Evolutionary conservation across 2,797 vertebrate species (phyloP).

Genomic region (Platalea minor): DNA sequence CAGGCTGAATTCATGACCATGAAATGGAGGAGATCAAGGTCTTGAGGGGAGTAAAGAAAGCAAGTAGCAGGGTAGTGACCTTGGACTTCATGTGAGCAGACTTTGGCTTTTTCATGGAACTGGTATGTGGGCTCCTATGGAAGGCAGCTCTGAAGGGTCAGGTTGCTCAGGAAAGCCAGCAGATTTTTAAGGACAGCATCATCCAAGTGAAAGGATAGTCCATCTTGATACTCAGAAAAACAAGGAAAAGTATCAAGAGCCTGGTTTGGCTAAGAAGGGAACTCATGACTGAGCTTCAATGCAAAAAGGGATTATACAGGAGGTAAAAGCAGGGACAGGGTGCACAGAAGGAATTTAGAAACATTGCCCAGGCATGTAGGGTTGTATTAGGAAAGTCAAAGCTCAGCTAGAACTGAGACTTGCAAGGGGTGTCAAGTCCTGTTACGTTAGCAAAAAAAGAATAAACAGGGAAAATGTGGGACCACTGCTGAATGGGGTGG

Average conservation of each 20-base stretch:
- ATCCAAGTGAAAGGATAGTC: background rate
- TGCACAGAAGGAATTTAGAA: background rate
- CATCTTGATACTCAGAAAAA: background rate
- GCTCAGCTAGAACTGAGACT: background rate
- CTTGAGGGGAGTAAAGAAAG: background rate
- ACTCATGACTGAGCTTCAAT: background rate
- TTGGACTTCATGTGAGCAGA: background rate
- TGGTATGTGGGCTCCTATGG: background rate
- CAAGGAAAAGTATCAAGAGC: too few relatives aligned
- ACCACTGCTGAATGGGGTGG: background rate
- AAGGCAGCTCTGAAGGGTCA: background rate
- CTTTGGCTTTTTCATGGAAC: background rate
- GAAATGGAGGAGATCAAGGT: background rate
- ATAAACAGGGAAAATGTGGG: background rate
- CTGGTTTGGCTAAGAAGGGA: background rate
- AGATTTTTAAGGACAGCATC: background rate
- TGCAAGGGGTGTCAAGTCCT: background rate
- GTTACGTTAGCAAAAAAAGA: background rate
- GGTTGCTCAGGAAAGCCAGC: background rate
- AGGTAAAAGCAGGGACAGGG: background rate
- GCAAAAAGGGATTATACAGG: background rate
- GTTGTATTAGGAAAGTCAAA: background rate
- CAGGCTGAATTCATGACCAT: background rate
- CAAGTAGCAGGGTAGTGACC: background rate
- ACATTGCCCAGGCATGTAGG: background rate